Base-by-base conservation (phyloP, 1,140 invertebrate genomes). In the Dendrolimus kikuchii region DNA sequence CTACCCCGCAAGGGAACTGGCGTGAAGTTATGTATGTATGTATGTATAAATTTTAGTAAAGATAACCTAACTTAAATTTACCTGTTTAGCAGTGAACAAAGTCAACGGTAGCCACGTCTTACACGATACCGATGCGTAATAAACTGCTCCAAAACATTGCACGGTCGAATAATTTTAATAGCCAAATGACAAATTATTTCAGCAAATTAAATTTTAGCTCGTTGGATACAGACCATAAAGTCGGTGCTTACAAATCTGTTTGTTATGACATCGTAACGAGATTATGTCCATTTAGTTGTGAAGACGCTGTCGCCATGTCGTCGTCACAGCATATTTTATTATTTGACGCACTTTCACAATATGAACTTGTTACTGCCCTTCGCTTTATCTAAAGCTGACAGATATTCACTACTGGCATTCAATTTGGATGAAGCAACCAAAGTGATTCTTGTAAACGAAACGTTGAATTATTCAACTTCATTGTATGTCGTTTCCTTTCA, bases 181-280 rank as follows among this genome's bases (percentile, higher is more conserved):
- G 73, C 68, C 62, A 66, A 65, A 74, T 79, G 75, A 83, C 77
- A 79, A 75, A 86, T 86, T 83, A 86, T 86, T 86, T 81, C 83
- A 73, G 79, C 83, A 81, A 86, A 86, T 86, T 86, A 81, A 86
- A 86, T 86, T 86, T 86, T 74, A 81, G 82, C 82, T 82, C 82
- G 79, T 86, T 74, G 81, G 82, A 82, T 79, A 82, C 82, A 84
- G 82, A 74, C 71, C 81, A 84, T 86, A 86, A 86, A 86, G 70
- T 81, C 76, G 74, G 69, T 84, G 82, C 82, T 86, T 84, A 86
- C 82, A 86, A 86, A 86, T 86, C 80, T 86, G 77, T 86, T 84
- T 84, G 80, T 86, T 86, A 86, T 81, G 82, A 80, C 81, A 84
- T 84, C 81, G 81, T 86, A 78, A 86, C 80, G 62, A 82, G 77